phyloP scores from a whole-genome alignment of 2,113 vertebrate species.

The Oostethus manadensis region DNA sequence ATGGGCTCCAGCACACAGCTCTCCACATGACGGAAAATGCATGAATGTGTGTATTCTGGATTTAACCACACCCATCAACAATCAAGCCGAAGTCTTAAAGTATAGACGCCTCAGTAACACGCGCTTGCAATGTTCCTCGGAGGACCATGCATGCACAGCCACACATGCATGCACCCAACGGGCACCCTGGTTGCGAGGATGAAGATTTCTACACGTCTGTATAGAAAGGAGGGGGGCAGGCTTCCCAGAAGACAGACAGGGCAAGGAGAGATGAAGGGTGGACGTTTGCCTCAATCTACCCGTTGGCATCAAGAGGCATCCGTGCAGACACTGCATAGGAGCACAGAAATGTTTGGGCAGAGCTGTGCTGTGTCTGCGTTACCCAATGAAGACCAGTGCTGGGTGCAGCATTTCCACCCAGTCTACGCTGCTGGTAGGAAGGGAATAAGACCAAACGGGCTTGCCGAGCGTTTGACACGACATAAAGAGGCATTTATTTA shows the following conservation, averaged over 20 bases:
- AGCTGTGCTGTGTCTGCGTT: background rate
- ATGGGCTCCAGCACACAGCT: background rate
- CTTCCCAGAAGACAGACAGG: slow-evolving; percentile 25
- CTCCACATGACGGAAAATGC: background rate
- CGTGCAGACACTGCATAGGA: background rate
- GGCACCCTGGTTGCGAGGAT: background rate
- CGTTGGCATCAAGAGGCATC: background rate
- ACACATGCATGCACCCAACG: slow-evolving; percentile 18
- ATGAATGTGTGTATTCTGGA: background rate
- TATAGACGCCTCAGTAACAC: background rate
- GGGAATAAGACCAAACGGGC: slow-evolving; percentile 12
- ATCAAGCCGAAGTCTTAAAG: background rate
- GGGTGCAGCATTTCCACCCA: slow-evolving; percentile 25
- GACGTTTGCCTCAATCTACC: background rate
- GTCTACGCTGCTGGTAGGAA: background rate
- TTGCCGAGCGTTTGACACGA: background rate
- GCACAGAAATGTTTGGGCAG: background rate
- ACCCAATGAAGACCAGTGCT: slow-evolving; percentile 42
- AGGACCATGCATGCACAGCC: slow-evolving; percentile 3
- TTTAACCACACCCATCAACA: background rate
- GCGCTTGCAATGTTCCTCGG: background rate
- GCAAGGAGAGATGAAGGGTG: slow-evolving; percentile 13
- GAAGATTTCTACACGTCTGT: background rate
- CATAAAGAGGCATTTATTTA: no score
- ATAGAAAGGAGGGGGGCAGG: slow-evolving; percentile 7